A percentile compares a stretch with the other conserved stretches of the same genome.
These are phyloP conservation scores for Tonatia bakeri DNA, from an alignment of 2,113 vertebrate species.

Conservation along the genomic window DNA sequence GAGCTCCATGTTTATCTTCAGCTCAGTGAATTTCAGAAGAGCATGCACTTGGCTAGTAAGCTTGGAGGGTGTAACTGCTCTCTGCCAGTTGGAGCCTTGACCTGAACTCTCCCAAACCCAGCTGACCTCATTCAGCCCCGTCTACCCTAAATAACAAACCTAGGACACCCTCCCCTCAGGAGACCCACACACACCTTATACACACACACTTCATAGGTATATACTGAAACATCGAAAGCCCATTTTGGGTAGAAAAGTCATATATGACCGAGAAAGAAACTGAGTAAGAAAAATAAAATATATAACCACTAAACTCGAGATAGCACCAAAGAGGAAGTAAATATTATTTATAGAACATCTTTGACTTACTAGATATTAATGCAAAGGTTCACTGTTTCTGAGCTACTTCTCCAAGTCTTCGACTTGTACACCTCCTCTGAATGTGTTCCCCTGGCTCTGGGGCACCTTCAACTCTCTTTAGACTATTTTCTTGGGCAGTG, in stretches of 20 bases:
- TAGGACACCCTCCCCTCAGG: background rate
- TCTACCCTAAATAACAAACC: background rate
- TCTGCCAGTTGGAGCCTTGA: conserved; percentile 46
- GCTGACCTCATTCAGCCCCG: conserved; percentile 34
- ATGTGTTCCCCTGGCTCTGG: background rate
- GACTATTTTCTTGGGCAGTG: background rate
- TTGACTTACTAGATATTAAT: background rate
- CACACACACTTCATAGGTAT: background rate
- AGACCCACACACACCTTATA: background rate
- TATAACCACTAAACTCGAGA: background rate
- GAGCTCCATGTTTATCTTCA: conserved; percentile 70
- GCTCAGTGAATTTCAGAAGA: conserved; percentile 61
- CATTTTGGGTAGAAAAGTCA: background rate
- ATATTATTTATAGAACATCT: conserved; percentile 39
- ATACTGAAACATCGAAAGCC: background rate
- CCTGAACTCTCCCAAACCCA: conserved; percentile 55
- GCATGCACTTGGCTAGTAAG: conserved; percentile 21
- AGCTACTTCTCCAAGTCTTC: conserved; percentile 7
- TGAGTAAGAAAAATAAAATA: conserved; percentile 4
- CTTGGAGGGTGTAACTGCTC: conserved; percentile 35
- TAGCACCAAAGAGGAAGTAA: background rate
- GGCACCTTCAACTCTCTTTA: background rate
- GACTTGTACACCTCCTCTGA: background rate
- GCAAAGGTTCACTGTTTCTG: conserved; percentile 10
- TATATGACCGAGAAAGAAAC: background rate